Percentiles rank a stretch among this genome's conserved stretches.
phyloP scores from a whole-genome alignment of 2,888 invertebrate genomes.

The Tipula unca region DNA sequence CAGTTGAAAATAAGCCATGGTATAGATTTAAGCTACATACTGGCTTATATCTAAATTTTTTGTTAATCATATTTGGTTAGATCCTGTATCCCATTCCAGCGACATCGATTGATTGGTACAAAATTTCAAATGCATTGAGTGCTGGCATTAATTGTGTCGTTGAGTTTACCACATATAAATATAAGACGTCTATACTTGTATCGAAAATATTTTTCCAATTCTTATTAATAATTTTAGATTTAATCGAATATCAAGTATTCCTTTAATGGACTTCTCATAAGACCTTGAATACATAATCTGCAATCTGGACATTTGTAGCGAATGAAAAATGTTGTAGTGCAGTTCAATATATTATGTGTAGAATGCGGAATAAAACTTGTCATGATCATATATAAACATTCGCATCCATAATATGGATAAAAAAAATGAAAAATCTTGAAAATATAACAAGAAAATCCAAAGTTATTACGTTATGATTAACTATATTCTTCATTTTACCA shows the following conservation, averaged over 20 bases:
- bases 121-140: too few species aligned
- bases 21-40: too few species aligned
- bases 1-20: too few species aligned
- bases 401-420: background rate
- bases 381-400: background rate
- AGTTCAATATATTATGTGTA: background rate
- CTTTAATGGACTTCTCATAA: background rate
- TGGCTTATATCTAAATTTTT: too few species aligned
- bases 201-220: too few species aligned
- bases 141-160: too few species aligned
- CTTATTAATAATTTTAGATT: background rate
- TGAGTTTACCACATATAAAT: too few species aligned
- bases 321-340: background rate
- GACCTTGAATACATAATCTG: background rate
- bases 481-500: background rate
- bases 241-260: background rate
- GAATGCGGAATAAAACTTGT: conserved; percentile 8
- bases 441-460: background rate
- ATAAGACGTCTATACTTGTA: too few species aligned
- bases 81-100: too few species aligned
- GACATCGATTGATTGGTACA: too few species aligned
- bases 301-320: background rate
- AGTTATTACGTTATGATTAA: background rate
- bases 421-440: background rate
- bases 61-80: too few species aligned